Base-by-base conservation (phyloP, 2,797 vertebrate genomes). In the Morelia viridis region DNA sequence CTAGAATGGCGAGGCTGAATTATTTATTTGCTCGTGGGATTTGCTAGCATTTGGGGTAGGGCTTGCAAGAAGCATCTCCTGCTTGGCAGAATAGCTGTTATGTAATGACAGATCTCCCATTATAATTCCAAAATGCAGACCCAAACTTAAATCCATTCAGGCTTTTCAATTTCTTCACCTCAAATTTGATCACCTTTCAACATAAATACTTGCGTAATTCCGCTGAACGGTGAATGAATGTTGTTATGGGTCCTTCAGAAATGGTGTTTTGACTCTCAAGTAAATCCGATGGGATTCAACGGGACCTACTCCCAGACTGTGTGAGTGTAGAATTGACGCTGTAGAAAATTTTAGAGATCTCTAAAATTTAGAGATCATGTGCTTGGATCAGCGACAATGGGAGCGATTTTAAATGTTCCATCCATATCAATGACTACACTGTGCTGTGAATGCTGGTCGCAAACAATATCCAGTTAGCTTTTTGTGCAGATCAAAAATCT, bases 21-120 rank as follows among this genome's bases (percentile, higher is more conserved):
- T 89, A 71, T 64, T 92, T 92, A 53, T 65, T 95, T 93, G 93
- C 58, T 90, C 61, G 3, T 46, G 89, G 91, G 92, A 91, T 92
- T 61, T 53, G 65, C 17, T 90, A 89, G 83, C 62, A 90, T 93
- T 95, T 93, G 60, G 86, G 71, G 65, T 71, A 92, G 86, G 80
- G 57, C 93, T 89, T 88, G 11, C 31, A 56, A 62, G 53, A 85
- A 68, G 10, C 12, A 28, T 5, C 24, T 85, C 12, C 83, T 71
- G n/a, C 86, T 58, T 89, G 31, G 90, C 53, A 24, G 62, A 35
- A 11, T 92, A 24, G 94, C 87, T 90, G 56, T 53, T n/a, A 91
- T 93, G 56, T 87, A 92, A 90, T 85, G 60, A 12, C 60, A 94
- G 92, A 91, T 24, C 88, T n/a, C 12, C 4, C 83, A 31, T 2